Percentiles rank a stretch among this genome's conserved stretches.
phyloP scores from a whole-genome alignment of 2,888 invertebrate species.

The Spisula solida region DNA sequence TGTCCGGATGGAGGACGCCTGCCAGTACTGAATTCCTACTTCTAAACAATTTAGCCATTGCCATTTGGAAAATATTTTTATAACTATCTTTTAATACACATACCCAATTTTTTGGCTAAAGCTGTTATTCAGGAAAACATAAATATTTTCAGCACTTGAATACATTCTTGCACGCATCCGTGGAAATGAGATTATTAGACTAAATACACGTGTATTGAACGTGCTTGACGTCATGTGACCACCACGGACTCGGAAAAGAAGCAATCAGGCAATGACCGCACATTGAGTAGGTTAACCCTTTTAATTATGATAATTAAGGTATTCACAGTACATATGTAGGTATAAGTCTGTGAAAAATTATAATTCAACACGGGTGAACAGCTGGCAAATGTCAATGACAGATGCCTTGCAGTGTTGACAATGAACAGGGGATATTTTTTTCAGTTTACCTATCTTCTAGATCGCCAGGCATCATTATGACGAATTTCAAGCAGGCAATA shows the following conservation, averaged over 20 bases:
- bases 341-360: background rate
- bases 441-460: conserved; percentile 49
- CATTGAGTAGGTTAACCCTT: background rate
- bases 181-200: conserved; percentile 5
- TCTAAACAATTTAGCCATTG: too few relatives aligned
- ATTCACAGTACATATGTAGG: background rate
- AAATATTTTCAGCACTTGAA: conserved; percentile 8
- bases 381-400: conserved; percentile 32
- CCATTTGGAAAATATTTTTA: background rate
- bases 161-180: background rate
- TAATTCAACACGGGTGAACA: background rate
- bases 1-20: too few relatives aligned
- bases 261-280: background rate
- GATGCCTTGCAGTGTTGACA: conserved; percentile 13
- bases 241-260: background rate
- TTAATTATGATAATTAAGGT: background rate
- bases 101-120: background rate
- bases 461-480: conserved; percentile 26
- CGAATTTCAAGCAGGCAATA: conserved; percentile 1
- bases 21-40: too few relatives aligned
- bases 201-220: conserved; percentile 29
- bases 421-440: conserved; percentile 26
- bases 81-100: background rate
- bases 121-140: background rate
- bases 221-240: conserved; percentile 21